These are phyloP conservation scores for Diploptera punctata DNA, from an alignment of 2,888 invertebrate species.

Conservation along the genomic window DNA sequence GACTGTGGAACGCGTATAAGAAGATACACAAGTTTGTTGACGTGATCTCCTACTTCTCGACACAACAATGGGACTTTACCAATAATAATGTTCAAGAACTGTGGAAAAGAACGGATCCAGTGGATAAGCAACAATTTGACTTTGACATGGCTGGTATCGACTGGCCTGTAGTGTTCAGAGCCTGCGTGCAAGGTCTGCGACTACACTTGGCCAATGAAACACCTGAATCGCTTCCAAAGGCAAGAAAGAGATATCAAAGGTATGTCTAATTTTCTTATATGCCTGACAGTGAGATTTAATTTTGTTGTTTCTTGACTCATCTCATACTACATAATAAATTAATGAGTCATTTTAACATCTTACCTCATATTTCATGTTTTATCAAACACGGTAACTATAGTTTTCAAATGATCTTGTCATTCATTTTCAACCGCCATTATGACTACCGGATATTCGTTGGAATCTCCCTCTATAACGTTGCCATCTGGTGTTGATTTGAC, in stretches of 20 bases:
- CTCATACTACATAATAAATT: too few species aligned
- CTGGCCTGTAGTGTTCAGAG: conserved; percentile 14
- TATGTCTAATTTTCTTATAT: neutral
- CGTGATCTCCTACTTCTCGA: conserved; percentile 27
- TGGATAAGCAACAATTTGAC: conserved; percentile 24
- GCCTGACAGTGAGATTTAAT: too few species aligned
- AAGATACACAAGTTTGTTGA: conserved; percentile 34
- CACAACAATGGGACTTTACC: conserved; percentile 23
- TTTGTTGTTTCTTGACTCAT: too few species aligned
- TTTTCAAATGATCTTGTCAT: too few species aligned
- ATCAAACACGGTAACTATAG: too few species aligned
- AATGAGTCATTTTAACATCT: too few species aligned
- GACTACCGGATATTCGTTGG: too few species aligned
- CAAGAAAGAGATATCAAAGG: conserved; percentile 10
- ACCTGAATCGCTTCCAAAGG: conserved; percentile 3
- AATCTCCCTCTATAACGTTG: too few species aligned
- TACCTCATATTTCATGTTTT: too few species aligned
- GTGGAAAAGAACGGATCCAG: conserved; percentile 12
- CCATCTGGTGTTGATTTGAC: too few species aligned
- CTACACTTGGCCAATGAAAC: conserved; percentile 19
- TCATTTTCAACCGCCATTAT: too few species aligned
- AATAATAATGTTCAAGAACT: conserved; percentile 6
- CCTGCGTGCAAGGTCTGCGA: conserved; percentile 5
- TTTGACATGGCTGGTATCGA: conserved; percentile 16
- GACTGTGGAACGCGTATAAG: conserved; percentile 19